phyloP scores from a whole-genome alignment of 2,797 vertebrate genomes.

The Crenuchus spilurus region DNA sequence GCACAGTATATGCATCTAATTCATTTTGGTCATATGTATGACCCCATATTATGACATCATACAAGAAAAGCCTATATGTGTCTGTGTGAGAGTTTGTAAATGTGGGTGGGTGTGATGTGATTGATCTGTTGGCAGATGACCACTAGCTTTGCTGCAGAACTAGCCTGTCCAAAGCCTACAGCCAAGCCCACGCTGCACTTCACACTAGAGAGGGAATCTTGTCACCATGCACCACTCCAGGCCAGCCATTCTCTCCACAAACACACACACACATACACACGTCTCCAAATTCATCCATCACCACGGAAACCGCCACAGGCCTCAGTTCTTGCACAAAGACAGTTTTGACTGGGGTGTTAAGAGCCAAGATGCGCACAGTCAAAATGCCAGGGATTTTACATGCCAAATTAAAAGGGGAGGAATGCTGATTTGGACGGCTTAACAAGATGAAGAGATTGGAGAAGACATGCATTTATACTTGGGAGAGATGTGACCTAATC shows the following conservation, averaged over 20 bases:
- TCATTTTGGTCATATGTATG: too few species aligned
- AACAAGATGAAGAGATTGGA: conserved; percentile 69
- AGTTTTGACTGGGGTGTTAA: conserved; percentile 77
- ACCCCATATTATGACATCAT: not conserved
- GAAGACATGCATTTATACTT: conserved; percentile 43
- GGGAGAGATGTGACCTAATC: conserved; percentile 43
- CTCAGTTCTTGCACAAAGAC: conserved; percentile 81
- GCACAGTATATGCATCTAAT: too few species aligned
- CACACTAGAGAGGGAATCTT: conserved; percentile 69
- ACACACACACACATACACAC: conserved; percentile 62
- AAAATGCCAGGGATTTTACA: conserved; percentile 80
- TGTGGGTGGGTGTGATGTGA: conserved; percentile 36
- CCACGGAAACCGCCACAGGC: conserved; percentile 78
- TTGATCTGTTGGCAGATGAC: conserved; percentile 54
- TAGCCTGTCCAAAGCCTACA: conserved; percentile 46
- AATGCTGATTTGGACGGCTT: conserved; percentile 75
- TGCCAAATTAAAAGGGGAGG: conserved; percentile 75
- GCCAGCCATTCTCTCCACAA: conserved; percentile 41
- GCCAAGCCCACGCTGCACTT: conserved; percentile 63
- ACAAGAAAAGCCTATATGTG: not conserved
- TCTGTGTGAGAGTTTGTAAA: not conserved
- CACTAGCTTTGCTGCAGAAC: conserved; percentile 45
- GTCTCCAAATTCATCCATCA: conserved; percentile 83
- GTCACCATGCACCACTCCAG: conserved; percentile 59
- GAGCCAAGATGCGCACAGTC: conserved; percentile 80